A percentile compares a stretch with the other conserved stretches of the same genome.
phyloP scores from a whole-genome alignment of 2,888 invertebrate genomes.

The Phytoseiulus persimilis region DNA sequence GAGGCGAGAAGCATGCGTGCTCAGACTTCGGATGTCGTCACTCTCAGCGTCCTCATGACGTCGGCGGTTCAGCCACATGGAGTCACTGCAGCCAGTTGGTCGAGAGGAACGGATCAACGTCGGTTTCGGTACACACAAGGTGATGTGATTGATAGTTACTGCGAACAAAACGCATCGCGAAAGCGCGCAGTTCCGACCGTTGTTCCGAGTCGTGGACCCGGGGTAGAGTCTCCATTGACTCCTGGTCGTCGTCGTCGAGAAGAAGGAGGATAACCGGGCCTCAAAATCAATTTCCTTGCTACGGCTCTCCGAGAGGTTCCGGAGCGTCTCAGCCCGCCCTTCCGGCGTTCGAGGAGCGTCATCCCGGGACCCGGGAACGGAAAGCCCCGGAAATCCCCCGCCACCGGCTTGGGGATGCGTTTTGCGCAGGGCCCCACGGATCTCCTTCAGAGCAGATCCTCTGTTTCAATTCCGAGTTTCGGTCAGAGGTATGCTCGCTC shows the following conservation, averaged over 20 bases:
- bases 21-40: background rate
- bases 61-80: background rate
- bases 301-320: too few species aligned
- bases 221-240: background rate
- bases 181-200: background rate
- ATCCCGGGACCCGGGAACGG: too few species aligned
- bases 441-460: too few species aligned
- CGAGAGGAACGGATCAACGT: background rate
- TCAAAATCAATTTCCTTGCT: too few species aligned
- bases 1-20: background rate
- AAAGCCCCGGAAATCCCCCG: too few species aligned
- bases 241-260: background rate
- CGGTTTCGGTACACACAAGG: background rate
- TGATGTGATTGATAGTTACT: background rate
- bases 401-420: too few species aligned
- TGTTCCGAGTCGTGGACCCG: background rate
- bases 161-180: background rate
- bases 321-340: too few species aligned
- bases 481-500: too few species aligned
- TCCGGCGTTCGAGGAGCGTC: too few species aligned
- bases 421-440: too few species aligned
- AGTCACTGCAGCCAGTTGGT: background rate
- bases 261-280: background rate
- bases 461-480: too few species aligned
- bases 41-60: background rate